A percentile compares a stretch with the other conserved stretches of the same genome.
These are phyloP conservation scores for Varecia variegata DNA, from an alignment of 2,797 vertebrate genomes.

Conservation along the genomic window DNA sequence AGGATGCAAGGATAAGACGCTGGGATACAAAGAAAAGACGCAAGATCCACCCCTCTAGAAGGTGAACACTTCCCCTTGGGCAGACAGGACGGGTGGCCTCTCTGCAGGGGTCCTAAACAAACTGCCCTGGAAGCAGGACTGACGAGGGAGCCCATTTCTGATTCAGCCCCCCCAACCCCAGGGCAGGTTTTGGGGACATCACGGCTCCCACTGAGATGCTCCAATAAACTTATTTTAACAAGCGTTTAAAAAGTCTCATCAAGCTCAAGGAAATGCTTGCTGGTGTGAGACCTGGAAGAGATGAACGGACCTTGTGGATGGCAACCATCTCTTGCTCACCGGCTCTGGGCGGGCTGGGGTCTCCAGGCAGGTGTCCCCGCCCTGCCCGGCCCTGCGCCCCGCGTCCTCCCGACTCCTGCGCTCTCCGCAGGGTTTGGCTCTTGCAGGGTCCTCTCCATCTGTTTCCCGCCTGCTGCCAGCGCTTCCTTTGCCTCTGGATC, in stretches of 20 bases:
- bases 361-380: not conserved
- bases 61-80: not conserved
- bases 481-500: not conserved
- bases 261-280: not conserved
- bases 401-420: not conserved
- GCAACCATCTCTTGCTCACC: not conserved
- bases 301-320: accelerated
- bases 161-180: not conserved
- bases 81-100: not conserved
- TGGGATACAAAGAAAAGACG: too few relatives aligned
- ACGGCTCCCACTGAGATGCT: accelerated
- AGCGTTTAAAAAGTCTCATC: not conserved
- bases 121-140: not conserved
- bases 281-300: not conserved
- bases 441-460: not conserved
- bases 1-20: not conserved
- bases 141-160: accelerated
- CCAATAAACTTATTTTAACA: not conserved
- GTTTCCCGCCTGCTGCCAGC: not conserved
- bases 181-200: too few relatives aligned
- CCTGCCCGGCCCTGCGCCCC: not conserved
- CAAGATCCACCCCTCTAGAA: not conserved
- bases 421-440: not conserved
- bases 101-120: accelerated
- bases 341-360: not conserved